Evolutionary conservation across 2,888 invertebrate species (phyloP), one percentile per base, ranked within the genome.

Genomic region (Chydorus sphaericus): DNA sequence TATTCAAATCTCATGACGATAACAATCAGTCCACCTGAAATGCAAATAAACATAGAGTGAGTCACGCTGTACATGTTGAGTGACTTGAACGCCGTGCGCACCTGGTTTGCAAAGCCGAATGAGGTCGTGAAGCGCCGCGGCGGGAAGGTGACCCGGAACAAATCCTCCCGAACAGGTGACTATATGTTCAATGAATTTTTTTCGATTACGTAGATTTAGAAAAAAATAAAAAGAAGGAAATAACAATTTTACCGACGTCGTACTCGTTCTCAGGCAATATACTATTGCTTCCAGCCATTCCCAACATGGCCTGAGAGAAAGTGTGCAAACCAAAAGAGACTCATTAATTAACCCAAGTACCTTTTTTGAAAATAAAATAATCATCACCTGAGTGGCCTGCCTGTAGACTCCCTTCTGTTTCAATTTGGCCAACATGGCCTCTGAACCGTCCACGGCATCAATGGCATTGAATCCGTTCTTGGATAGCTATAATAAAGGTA

Each of bases 1-100:
- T 67, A 67, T 58, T 66, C 66, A 53, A 65, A 62, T 29, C 68
- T 49, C 66, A 68, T 68, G 1, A 65, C 65, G 20, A 68, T 66
- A 56, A 63, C 62, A 8, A 68, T 61, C 3, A 62, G 56, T 29
- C 68, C 68, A 36, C 66, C 68, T 68, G 57, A 6, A 52, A 28
- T 48, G 44, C 44, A 44, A n/a, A n/a, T n/a, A n/a, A n/a, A n/a
- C n/a, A n/a, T n/a, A n/a, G n/a, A n/a, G n/a, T n/a, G n/a, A n/a
- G n/a, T n/a, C n/a, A n/a, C n/a, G n/a, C n/a, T n/a, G n/a, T 10
- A 31, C 23, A 29, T n/a, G 33, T 10, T 29, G 20, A 4, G 11
- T 29, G 30, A 53, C 20, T 16, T 11, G 11, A 16, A 52, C 4
- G 23, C 10, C 28, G 7, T n/a, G n/a, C 49, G 51, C 56, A 67